A percentile compares a stretch with the other conserved stretches of the same genome.
Evolutionary conservation across 2,113 vertebrate genomes (phyloP).

Genomic region (Ahaetulla prasina): DNA sequence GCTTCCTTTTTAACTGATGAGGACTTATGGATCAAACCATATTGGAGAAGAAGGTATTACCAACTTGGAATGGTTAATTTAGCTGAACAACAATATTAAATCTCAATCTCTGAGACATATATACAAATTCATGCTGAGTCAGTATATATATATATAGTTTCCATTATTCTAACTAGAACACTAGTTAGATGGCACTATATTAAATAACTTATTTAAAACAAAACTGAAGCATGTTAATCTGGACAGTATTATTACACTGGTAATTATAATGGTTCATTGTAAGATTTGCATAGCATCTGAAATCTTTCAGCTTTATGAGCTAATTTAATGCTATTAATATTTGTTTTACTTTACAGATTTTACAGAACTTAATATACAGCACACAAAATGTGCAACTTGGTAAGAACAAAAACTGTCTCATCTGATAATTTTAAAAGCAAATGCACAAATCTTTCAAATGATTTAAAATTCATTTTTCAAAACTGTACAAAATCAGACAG

Average conservation of each 20-base stretch:
- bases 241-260: background rate
- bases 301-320: background rate
- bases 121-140: background rate
- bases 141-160: background rate
- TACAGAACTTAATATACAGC: background rate
- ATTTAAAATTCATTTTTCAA: background rate
- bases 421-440: background rate
- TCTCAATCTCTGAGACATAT: background rate
- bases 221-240: background rate
- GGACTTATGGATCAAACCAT: background rate
- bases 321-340: background rate
- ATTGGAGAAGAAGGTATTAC: background rate
- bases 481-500: background rate
- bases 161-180: background rate
- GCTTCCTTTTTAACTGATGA: background rate
- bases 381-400: background rate
- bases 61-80: background rate
- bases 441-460: background rate
- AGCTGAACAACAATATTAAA: background rate
- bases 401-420: background rate
- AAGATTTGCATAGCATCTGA: background rate
- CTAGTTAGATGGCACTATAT: background rate
- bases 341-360: background rate
- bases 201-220: background rate
- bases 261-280: too few species aligned